Evolutionary conservation across 92 coral and sea anemone species (phyloP).

Genomic region (Parazoanthus swiftii): DNA sequence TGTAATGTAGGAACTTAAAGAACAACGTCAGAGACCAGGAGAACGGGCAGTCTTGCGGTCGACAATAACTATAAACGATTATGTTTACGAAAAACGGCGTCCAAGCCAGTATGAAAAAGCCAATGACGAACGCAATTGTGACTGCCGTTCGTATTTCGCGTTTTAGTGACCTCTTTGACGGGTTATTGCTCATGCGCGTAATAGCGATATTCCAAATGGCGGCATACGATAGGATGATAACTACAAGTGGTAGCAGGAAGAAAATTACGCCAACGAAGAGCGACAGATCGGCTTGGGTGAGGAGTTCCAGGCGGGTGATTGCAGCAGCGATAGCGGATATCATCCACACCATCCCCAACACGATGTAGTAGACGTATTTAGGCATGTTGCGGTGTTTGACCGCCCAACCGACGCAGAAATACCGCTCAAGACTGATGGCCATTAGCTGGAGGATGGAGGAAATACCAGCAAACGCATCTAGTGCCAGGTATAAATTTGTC

Average conservation of each 20-base stretch:
- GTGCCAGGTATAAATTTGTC: conserved; percentile 31
- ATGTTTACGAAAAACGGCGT: conserved; percentile 65
- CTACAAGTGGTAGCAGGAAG: conserved; percentile 69
- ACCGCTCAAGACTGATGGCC: conserved; percentile 79
- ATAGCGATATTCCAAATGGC: conserved; percentile 83
- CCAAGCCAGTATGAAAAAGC: conserved; percentile 75
- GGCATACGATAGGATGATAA: conserved; percentile 76
- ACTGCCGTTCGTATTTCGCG: conserved; percentile 79
- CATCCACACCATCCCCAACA: conserved; percentile 70
- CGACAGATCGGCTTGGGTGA: conserved; percentile 45
- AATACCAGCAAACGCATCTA: conserved; percentile 79
- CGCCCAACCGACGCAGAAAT: conserved; percentile 91
- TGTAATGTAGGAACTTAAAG: conserved; percentile 73
- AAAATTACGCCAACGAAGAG: conserved; percentile 68
- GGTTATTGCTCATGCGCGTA: conserved; percentile 82
- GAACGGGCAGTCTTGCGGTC: conserved; percentile 36
- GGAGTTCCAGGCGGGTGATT: conserved; percentile 42
- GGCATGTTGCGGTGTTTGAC: conserved; percentile 79
- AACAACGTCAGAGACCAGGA: conserved; percentile 46
- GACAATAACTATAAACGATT: conserved; percentile 54
- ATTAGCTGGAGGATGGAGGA: conserved; percentile 78
- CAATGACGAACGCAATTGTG: conserved; percentile 85
- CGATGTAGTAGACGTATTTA: conserved; percentile 72
- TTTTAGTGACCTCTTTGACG: conserved; percentile 77
- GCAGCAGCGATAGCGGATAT: conserved; percentile 72